Evolutionary conservation across 2,113 vertebrate species (phyloP).

Genomic region (Hippocampus comes): DNA sequence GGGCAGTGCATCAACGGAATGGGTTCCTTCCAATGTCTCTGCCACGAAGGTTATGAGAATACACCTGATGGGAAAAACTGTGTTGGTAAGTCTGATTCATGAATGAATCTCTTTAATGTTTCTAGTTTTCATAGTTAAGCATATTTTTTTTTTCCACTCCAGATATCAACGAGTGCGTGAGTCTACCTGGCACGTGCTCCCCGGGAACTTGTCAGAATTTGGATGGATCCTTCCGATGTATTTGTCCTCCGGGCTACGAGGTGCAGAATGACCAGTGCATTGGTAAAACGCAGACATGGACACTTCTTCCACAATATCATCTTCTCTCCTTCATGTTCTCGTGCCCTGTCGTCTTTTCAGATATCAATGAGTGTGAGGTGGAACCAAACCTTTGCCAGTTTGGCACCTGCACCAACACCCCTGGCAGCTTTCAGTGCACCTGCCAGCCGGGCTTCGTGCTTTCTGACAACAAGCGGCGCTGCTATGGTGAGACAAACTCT

Average conservation of each 20-base stretch:
- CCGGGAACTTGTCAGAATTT: constrained; percentile 93
- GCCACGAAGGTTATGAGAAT: constrained; percentile 88
- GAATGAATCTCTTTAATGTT: no score
- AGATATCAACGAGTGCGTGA: constrained; percentile 91
- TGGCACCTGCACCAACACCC: constrained; percentile 87
- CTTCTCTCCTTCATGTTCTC: background rate
- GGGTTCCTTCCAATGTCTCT: constrained; percentile 90
- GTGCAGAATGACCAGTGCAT: constrained; percentile 90
- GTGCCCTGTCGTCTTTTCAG: constrained; percentile 56
- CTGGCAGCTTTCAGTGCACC: constrained; percentile 87
- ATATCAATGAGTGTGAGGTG: constrained; percentile 87
- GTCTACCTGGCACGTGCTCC: constrained; percentile 81
- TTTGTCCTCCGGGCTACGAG: constrained; percentile 87
- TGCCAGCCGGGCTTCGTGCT: constrained; percentile 85
- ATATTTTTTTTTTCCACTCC: background rate
- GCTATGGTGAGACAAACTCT: constrained; percentile 80
- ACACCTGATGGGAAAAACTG: constrained; percentile 88
- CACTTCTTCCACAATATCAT: background rate
- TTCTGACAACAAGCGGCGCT: constrained; percentile 83
- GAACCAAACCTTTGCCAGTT: constrained; percentile 87
- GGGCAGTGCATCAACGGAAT: constrained; percentile 88
- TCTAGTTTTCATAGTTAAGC: no score
- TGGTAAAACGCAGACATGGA: constrained; percentile 61
- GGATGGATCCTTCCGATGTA: constrained; percentile 90
- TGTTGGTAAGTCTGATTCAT: constrained; percentile 73